Evolutionary conservation across 2,113 vertebrate species (phyloP).

Genomic region (Paralichthys olivaceus): DNA sequence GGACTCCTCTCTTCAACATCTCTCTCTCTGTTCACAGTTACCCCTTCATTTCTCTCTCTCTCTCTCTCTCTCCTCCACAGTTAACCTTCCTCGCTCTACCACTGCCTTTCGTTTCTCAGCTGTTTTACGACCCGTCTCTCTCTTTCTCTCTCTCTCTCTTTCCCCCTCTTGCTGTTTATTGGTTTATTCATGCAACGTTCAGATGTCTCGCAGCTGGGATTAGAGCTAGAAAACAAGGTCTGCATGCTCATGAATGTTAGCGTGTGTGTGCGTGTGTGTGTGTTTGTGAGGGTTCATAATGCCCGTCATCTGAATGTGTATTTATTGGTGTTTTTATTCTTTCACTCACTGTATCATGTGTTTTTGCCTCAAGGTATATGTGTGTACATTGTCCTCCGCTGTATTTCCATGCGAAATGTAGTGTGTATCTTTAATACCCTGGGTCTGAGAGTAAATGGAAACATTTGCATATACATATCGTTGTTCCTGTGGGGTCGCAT

Average conservation of each 20-base stretch:
- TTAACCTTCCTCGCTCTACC: constrained; percentile 10
- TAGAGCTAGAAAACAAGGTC: constrained; percentile 50
- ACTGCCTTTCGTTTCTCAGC: constrained; percentile 4
- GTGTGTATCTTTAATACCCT: neutral
- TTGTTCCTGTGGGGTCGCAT: neutral
- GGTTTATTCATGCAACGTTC: constrained; percentile 60
- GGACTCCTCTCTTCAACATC: constrained; percentile 63
- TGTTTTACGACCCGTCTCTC: constrained; percentile 3
- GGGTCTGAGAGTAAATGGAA: constrained; percentile 18
- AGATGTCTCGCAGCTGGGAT: constrained; percentile 52
- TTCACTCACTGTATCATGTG: neutral
- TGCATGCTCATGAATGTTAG: constrained; percentile 53
- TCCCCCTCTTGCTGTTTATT: constrained; percentile 48
- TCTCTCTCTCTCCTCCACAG: constrained; percentile 2
- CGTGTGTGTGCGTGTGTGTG: constrained; percentile 20
- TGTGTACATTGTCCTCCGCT: neutral
- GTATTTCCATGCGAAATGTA: neutral
- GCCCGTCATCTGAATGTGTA: constrained; percentile 14
- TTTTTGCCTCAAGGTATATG: neutral
- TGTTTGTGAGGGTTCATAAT: neutral
- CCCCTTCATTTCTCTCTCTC: constrained; percentile 27
- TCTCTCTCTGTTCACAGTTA: constrained; percentile 48
- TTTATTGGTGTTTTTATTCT: neutral
- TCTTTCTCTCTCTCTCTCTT: neutral
- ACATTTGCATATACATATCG: constrained; percentile 44